These are phyloP conservation scores for Virgularia gustaviana DNA, from an alignment of 92 coral and sea anemone genomes.

Conservation along the genomic window DNA sequence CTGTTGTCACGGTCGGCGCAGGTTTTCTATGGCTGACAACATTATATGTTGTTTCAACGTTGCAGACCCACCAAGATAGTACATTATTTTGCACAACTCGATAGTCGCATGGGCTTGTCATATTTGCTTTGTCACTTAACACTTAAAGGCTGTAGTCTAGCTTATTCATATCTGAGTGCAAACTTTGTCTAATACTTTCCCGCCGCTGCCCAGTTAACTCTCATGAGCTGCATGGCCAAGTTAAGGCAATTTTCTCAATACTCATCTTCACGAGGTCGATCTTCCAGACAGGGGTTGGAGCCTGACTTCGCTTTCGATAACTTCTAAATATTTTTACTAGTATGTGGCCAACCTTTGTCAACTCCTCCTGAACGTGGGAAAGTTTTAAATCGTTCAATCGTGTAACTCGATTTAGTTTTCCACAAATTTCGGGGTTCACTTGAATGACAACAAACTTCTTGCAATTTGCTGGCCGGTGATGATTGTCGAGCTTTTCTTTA, in stretches of 20 bases:
- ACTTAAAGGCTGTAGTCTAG: too few relatives aligned
- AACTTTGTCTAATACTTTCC: neutral
- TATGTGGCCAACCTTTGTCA: constrained; percentile 4
- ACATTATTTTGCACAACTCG: too few relatives aligned
- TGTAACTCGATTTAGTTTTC: neutral
- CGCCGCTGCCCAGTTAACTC: neutral
- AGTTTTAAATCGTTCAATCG: constrained; percentile 1
- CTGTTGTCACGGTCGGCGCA: constrained; percentile 11
- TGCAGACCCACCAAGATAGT: constrained; percentile 53
- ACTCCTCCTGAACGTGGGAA: neutral
- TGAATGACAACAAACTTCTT: neutral
- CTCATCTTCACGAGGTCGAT: neutral
- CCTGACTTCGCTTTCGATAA: neutral
- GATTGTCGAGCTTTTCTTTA: too few relatives aligned
- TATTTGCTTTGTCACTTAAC: too few relatives aligned
- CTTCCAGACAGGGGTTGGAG: neutral
- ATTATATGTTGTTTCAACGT: constrained; percentile 20
- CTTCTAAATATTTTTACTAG: neutral
- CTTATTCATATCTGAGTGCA: constrained; percentile 2
- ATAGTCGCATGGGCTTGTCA: too few relatives aligned
- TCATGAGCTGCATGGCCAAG: constrained; percentile 15
- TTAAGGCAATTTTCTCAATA: neutral
- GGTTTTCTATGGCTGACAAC: constrained; percentile 27
- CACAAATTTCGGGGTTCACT: constrained; percentile 4
- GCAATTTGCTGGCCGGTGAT: too few relatives aligned